These are phyloP conservation scores for Phylloscopus whistleri DNA, from an alignment of 2,113 vertebrate species.

Conservation along the genomic window DNA sequence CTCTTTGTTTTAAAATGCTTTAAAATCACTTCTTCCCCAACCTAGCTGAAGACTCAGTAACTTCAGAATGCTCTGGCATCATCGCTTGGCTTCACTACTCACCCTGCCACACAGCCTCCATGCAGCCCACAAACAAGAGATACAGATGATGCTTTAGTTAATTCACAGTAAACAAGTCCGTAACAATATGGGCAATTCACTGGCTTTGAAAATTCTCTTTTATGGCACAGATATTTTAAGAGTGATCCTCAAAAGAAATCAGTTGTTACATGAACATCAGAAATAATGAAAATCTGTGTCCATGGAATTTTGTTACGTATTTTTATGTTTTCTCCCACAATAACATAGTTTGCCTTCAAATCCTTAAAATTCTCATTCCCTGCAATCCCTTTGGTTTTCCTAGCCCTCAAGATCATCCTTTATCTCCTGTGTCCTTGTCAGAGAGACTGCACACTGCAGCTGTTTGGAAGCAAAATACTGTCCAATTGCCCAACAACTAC, in stretches of 20 bases:
- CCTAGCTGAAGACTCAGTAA: not conserved
- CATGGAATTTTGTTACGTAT: not conserved
- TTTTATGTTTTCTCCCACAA: not conserved
- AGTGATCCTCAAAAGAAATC: not conserved
- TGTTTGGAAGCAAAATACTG: not conserved
- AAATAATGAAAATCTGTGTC: not conserved
- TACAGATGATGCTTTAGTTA: not conserved
- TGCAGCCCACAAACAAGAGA: not conserved
- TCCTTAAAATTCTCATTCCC: not conserved
- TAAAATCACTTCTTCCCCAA: not conserved
- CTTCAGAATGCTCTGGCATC: not conserved
- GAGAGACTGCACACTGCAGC: not conserved
- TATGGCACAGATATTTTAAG: not conserved
- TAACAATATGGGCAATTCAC: not conserved
- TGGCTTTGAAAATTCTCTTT: not conserved
- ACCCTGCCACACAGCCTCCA: not conserved
- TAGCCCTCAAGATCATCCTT: not conserved
- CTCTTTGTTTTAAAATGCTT: not conserved
- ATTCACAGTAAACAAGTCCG: not conserved
- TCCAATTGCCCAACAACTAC: not conserved
- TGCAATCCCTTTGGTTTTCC: not conserved
- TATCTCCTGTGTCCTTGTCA: not conserved
- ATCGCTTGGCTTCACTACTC: not conserved
- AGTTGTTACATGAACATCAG: not conserved
- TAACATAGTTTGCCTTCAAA: not conserved